A percentile compares a stretch with the other conserved stretches of the same genome.
Evolutionary conservation across 2,888 invertebrate genomes (phyloP).

Genomic region (Meganola albula): DNA sequence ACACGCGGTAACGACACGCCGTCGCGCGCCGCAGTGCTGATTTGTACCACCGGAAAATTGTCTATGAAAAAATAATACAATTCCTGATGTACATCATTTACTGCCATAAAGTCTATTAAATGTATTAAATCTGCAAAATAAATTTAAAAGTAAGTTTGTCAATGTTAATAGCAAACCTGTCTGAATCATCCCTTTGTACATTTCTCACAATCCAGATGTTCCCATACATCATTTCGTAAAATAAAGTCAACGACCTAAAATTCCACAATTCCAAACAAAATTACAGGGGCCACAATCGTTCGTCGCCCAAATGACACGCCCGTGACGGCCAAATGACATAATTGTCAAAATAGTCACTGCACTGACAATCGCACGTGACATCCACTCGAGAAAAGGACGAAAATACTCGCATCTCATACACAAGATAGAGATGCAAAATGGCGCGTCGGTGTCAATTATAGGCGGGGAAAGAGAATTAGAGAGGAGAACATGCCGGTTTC

Average conservation of each 20-base stretch:
- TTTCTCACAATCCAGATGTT: slow-evolving; percentile 57
- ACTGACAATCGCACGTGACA: slow-evolving; percentile 74
- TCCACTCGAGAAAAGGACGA: slow-evolving; percentile 44
- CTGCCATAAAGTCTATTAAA: too few relatives aligned
- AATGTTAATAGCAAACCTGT: background rate
- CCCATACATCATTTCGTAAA: slow-evolving; percentile 58
- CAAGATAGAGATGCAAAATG: slow-evolving; percentile 43
- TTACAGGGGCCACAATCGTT: slow-evolving; percentile 69
- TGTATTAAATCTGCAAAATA: background rate
- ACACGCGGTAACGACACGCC: slow-evolving; percentile 15
- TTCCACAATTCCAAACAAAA: slow-evolving; percentile 70
- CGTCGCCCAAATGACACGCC: slow-evolving; percentile 75
- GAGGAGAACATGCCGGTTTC: slow-evolving; percentile 64
- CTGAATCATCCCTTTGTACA: slow-evolving; percentile 6
- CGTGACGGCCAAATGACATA: slow-evolving; percentile 76
- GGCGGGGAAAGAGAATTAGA: slow-evolving; percentile 76
- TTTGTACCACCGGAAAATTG: slow-evolving; percentile 25
- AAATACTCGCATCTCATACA: slow-evolving; percentile 21
- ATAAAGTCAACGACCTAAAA: slow-evolving; percentile 61
- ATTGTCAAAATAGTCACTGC: slow-evolving; percentile 76
- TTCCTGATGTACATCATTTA: slow-evolving; percentile 1
- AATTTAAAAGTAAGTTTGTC: background rate
- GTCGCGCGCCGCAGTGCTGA: slow-evolving; percentile 22
- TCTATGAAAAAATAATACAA: slow-evolving; percentile 16
- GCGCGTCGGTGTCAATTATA: slow-evolving; percentile 75